phyloP scores from a whole-genome alignment of 2,888 invertebrate species.

The Argyresthia albistria region DNA sequence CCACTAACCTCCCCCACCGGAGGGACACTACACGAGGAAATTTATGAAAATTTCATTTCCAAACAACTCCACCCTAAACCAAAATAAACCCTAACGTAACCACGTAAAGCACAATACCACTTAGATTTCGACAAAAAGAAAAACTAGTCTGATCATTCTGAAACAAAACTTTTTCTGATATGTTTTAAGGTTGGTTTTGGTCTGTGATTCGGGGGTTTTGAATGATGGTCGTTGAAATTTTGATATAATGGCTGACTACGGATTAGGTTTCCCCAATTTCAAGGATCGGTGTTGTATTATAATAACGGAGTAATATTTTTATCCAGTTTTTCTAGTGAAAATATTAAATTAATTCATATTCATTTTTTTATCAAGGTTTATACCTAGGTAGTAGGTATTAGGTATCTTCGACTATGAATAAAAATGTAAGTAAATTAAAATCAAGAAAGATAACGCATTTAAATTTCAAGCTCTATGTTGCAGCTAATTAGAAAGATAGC shows the following conservation, averaged over 20 bases:
- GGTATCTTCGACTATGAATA: too few species aligned
- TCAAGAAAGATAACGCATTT: too few species aligned
- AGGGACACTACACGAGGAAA: slow-evolving; percentile 19
- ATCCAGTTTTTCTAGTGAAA: too few species aligned
- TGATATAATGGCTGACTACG: slow-evolving; percentile 61
- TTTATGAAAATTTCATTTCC: slow-evolving; percentile 70
- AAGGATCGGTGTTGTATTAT: slow-evolving; percentile 35
- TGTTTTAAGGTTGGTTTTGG: neutral
- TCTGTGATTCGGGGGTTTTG: neutral
- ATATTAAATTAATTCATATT: too few species aligned
- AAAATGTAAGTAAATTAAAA: too few species aligned
- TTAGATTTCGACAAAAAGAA: slow-evolving; percentile 37
- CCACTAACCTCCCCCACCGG: slow-evolving; percentile 14
- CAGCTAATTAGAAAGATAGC: too few species aligned
- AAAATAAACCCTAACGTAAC: slow-evolving; percentile 53
- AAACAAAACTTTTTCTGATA: neutral
- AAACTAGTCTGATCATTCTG: slow-evolving; percentile 16
- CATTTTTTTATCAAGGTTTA: too few species aligned
- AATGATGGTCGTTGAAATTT: slow-evolving; percentile 41
- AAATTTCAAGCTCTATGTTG: too few species aligned
- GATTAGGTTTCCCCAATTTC: slow-evolving; percentile 64
- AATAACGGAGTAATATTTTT: too few species aligned
- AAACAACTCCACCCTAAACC: slow-evolving; percentile 36
- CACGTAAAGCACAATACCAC: slow-evolving; percentile 48
- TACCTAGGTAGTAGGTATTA: too few species aligned